Base-by-base conservation (phyloP, 2,113 vertebrate species). In the Sitta europaea region DNA sequence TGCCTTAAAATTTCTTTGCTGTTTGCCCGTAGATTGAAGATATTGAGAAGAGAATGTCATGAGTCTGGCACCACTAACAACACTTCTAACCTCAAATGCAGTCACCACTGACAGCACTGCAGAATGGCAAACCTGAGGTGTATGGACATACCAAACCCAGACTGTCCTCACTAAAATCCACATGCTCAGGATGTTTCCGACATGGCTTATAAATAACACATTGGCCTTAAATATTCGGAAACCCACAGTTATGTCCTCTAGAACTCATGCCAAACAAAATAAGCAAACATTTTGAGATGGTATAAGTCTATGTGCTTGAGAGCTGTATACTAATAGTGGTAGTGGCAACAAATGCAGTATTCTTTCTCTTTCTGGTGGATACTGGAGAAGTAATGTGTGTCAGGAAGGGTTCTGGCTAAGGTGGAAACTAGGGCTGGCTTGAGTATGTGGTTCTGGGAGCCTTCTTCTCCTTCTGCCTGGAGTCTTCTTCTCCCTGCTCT, bases 181-280 rank as follows among this genome's bases (percentile, higher is more conserved):
- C 93, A 94, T 80, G 90, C 90, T 95, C 86, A 18, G 88, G 72
- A 95, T 93, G 82, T 90, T 96, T 96, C 93, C 28, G 9, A 93
- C 90, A 86, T 54, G 67, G 54, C 87, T 96, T 96, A 96, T 96
- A 96, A 97, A 96, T 92, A 97, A 96, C 81, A 73, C 72, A 94
- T 96, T 96, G 31, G 78, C 59, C 82, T 92, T 94, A 96, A 96
- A 95, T 95, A 96, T 94, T 97, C n/a, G 25, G 90, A 97, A 96
- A 96, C 82, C 95, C 95, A 94, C 95, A 96, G 88, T 74, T 92
- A 95, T 95, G 86, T 84, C 36, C 88, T 96, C 90, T 63, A 86
- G 94, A 95, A 96, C 59, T 86, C 72, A 68, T 62, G 94, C 93
- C 95, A 96, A 96, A 74, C 25, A 67, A 96, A 96, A 90, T 40